Percentiles rank a stretch among this genome's conserved stretches.
Conservation (phyloP, 2,888 invertebrate species). For the Lamproptera curius region DNA sequence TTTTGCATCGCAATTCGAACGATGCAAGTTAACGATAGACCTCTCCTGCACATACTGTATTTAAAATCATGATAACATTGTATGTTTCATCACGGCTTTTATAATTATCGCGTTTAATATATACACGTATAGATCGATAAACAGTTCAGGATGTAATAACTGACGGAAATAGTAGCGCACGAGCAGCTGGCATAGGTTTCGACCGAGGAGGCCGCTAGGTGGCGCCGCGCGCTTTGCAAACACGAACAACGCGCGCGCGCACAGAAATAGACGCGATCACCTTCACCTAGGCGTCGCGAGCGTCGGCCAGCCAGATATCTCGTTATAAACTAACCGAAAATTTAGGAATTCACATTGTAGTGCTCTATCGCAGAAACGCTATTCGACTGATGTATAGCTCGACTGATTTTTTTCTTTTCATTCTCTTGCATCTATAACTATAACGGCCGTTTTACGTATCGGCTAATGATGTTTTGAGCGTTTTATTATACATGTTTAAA, state of each 20-base stretch:
- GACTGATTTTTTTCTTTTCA: no score
- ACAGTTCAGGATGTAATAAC: slow-evolving; percentile 40
- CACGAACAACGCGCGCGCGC: slow-evolving; percentile 58
- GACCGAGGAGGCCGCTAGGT: slow-evolving; percentile 50
- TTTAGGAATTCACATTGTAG: no score
- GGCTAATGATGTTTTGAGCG: no score
- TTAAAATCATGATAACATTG: slow-evolving; percentile 13
- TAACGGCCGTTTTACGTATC: no score
- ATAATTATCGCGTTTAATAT: slow-evolving; percentile 17
- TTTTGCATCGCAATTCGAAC: slow-evolving; percentile 1
- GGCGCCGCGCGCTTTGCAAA: slow-evolving; percentile 56
- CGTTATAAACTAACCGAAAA: slow-evolving; percentile 21
- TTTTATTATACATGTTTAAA: no score
- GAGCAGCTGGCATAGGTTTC: slow-evolving; percentile 56
- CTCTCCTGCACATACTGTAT: slow-evolving; percentile 1
- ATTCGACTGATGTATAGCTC: no score
- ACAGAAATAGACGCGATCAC: slow-evolving; percentile 72
- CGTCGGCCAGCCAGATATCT: slow-evolving; percentile 43
- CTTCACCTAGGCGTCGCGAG: slow-evolving; percentile 69
- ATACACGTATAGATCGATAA: slow-evolving; percentile 31
- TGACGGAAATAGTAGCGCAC: slow-evolving; percentile 58
- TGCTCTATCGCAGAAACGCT: no score
- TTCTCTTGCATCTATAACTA: no score
- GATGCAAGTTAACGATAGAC: background rate
- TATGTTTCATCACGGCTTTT: slow-evolving; percentile 22